phyloP scores from a whole-genome alignment of 92 coral and sea anemone species.

The Ricordea florida region DNA sequence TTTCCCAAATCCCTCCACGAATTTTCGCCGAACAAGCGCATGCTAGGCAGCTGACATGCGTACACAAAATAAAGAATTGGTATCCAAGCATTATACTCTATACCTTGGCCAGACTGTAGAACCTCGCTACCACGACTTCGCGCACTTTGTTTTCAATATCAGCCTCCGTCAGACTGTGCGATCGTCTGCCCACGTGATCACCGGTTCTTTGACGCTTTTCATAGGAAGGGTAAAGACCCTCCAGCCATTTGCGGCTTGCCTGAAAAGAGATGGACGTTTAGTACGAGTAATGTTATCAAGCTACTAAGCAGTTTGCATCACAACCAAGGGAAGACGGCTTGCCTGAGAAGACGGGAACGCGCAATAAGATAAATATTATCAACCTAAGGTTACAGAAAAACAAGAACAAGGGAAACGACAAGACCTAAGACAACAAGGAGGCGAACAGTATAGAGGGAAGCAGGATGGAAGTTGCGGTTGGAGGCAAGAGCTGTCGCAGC shows the following conservation, averaged over 20 bases:
- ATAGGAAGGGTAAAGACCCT: conserved; percentile 60
- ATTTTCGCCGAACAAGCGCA: background rate
- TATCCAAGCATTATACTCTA: background rate
- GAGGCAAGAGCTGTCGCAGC: no score
- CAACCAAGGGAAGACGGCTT: no score
- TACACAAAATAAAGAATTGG: background rate
- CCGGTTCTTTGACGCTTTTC: conserved; percentile 56
- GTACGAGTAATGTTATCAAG: no score
- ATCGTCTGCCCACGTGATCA: conserved; percentile 23
- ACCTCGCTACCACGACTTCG: conserved; percentile 88
- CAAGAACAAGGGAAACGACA: no score
- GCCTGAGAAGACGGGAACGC: no score
- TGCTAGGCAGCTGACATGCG: background rate
- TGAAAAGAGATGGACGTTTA: conserved; percentile 10
- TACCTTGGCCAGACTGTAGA: conserved; percentile 94
- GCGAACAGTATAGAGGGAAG: no score
- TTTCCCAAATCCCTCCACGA: no score
- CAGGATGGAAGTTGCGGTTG: no score
- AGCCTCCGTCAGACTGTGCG: conserved; percentile 61
- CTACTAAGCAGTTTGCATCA: no score
- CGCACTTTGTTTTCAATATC: conserved; percentile 76
- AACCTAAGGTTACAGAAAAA: no score
- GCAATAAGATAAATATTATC: no score
- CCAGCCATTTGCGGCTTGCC: conserved; percentile 91
- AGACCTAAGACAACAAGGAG: no score